Percentiles rank a stretch among this genome's conserved stretches.
Evolutionary conservation across 2,113 vertebrate species (phyloP).

Genomic region (Hippocampus guttulatus): DNA sequence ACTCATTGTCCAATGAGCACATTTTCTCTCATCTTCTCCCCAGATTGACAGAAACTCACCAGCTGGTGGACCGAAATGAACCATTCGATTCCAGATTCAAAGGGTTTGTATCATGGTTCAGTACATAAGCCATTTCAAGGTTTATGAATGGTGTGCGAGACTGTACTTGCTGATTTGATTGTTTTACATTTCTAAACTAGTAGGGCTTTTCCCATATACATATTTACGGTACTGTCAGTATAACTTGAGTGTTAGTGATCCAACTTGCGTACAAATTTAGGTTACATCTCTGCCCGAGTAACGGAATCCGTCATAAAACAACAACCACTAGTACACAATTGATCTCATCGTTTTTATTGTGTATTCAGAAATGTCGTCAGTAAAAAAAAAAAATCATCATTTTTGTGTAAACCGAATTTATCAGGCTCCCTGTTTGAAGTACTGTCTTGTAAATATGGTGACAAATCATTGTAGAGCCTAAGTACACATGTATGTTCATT

Average conservation of each 20-base stretch:
- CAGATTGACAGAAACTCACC: constrained; percentile 17
- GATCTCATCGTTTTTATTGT: neutral
- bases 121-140: neutral
- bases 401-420: too few relatives aligned
- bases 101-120: constrained; percentile 39
- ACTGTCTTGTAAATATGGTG: neutral
- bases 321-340: too few relatives aligned
- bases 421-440: neutral
- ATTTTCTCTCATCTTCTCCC: neutral
- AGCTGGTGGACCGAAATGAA: constrained; percentile 37
- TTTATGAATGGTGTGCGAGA: neutral
- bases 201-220: neutral
- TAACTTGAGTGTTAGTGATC: neutral
- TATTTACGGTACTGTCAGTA: neutral
- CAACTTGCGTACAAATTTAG: neutral
- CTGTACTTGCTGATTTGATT: neutral
- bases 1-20: neutral
- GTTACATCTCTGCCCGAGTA: neutral
- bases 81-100: constrained; percentile 8
- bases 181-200: neutral
- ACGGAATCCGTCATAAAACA: neutral
- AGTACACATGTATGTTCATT: neutral
- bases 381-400: neutral
- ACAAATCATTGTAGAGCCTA: neutral
- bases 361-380: neutral